Conservation (phyloP, 2,113 vertebrate species). For the Rhinolophus sinicus region DNA sequence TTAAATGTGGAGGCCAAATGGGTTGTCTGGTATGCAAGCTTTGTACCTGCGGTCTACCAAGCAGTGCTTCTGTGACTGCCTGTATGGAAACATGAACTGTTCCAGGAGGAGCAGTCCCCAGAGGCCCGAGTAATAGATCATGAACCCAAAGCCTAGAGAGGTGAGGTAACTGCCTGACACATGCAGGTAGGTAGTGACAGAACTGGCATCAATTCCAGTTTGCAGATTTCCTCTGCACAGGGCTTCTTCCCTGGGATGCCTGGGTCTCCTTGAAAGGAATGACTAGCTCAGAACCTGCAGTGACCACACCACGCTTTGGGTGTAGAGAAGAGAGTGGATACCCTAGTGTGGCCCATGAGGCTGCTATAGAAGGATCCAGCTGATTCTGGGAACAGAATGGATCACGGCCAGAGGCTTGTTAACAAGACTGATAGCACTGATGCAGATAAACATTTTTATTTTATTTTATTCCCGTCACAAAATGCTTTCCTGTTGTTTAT, state of each 20-base stretch:
- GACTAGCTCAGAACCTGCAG: neutral
- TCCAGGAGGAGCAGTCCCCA: neutral
- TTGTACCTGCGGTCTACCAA: neutral
- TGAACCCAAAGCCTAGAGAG: neutral
- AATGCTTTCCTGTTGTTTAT: conserved; percentile 33
- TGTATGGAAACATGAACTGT: neutral
- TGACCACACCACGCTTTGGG: neutral
- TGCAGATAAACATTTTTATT: neutral
- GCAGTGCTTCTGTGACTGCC: neutral
- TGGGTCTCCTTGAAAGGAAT: neutral
- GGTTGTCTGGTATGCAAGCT: neutral
- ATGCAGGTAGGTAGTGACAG: neutral
- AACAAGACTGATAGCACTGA: neutral
- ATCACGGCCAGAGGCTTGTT: neutral
- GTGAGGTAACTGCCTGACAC: too few relatives aligned
- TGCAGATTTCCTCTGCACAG: neutral
- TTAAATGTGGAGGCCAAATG: neutral
- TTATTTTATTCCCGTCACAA: neutral
- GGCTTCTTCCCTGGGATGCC: neutral
- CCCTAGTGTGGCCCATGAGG: neutral
- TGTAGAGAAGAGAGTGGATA: neutral
- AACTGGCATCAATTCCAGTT: neutral
- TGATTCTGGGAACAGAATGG: conserved; percentile 19
- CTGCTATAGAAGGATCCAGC: neutral
- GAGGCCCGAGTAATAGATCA: neutral